These are phyloP conservation scores for Aphelinus atriplicis DNA, from an alignment of 1,140 invertebrate genomes.

Conservation along the genomic window DNA sequence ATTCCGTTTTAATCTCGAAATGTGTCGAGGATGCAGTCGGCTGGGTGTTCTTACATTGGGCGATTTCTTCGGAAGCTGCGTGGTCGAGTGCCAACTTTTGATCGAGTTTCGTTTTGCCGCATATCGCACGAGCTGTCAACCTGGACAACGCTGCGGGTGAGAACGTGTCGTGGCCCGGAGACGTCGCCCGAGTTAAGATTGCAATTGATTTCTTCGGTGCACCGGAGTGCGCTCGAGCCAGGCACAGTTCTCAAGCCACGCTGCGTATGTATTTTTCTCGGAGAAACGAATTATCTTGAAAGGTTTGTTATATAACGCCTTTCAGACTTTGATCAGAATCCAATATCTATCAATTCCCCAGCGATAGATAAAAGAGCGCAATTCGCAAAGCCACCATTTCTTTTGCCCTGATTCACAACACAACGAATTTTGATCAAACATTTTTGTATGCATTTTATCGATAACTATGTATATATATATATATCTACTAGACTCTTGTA, in stretches of 20 bases:
- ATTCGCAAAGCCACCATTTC: neutral
- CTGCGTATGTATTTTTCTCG: neutral
- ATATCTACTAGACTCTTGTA: too few relatives aligned
- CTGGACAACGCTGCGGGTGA: neutral
- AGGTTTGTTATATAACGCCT: slow-evolving; percentile 12
- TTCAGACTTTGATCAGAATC: slow-evolving; percentile 7
- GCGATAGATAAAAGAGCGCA: neutral
- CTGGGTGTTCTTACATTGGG: slow-evolving; percentile 6
- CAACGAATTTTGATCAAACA: neutral
- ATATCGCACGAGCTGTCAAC: slow-evolving; percentile 13
- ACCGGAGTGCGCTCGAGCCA: too few relatives aligned
- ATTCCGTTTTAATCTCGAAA: slow-evolving; percentile 22
- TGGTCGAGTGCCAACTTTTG: slow-evolving; percentile 18
- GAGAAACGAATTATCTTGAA: slow-evolving; percentile 10
- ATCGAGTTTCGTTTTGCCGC: slow-evolving; percentile 4
- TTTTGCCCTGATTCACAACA: neutral
- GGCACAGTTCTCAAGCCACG: neutral
- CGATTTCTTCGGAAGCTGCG: neutral
- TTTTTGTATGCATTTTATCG: too few relatives aligned
- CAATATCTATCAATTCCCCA: slow-evolving; percentile 11
- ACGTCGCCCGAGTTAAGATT: neutral
- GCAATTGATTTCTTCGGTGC: slow-evolving; percentile 20
- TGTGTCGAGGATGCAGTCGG: neutral
- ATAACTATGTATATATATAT: too few relatives aligned
- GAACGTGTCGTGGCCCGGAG: neutral